Conservation (phyloP, 2,797 vertebrate species). For the Melanotaenia pygmaea region DNA sequence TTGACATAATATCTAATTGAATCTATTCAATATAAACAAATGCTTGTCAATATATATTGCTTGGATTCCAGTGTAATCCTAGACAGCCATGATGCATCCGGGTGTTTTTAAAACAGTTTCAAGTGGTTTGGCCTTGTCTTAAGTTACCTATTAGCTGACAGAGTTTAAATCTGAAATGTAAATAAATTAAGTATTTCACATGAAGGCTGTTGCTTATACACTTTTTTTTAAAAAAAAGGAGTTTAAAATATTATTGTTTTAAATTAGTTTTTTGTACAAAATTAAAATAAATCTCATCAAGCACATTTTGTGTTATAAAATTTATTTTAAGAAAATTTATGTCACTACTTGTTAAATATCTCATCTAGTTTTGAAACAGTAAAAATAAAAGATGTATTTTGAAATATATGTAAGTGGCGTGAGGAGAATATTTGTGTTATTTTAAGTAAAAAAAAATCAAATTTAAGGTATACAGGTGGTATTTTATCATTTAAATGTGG, state of each 20-base stretch:
- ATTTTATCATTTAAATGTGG: neutral
- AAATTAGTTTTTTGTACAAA: neutral
- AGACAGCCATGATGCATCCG: neutral
- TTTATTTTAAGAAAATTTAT: neutral
- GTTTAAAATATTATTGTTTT: too few species aligned
- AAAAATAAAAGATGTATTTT: neutral
- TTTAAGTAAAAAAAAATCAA: neutral
- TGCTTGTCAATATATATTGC: neutral
- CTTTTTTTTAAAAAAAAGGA: too few species aligned
- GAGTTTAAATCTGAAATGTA: slow-evolving; percentile 12
- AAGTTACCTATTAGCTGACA: neutral
- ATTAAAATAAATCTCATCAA: too few species aligned
- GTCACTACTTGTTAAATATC: neutral
- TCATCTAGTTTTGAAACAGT: neutral
- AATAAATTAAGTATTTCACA: slow-evolving; percentile 1
- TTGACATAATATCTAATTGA: neutral
- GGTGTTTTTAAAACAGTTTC: neutral
- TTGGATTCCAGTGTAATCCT: neutral
- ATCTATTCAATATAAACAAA: neutral
- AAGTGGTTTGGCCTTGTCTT: neutral
- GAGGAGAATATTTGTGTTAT: too few species aligned
- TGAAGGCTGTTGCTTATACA: too few species aligned
- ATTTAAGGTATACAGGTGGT: neutral
- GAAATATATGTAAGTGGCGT: neutral
- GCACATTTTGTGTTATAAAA: neutral